Evolutionary conservation across 1,140 invertebrate species (phyloP), one percentile per base, ranked within the genome.

Genomic region (Brachionus rotundiformis): DNA sequence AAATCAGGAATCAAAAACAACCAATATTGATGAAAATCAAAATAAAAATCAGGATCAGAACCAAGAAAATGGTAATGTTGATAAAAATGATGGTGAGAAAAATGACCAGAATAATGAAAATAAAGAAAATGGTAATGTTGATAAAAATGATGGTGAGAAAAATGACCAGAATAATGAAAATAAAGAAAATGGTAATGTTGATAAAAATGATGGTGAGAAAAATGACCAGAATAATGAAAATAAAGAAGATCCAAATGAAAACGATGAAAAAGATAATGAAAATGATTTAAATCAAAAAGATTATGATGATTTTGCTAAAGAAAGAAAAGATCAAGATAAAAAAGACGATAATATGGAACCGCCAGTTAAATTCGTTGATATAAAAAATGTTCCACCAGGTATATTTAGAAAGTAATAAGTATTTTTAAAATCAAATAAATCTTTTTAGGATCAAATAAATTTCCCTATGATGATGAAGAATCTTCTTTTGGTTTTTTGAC

Each of bases 401-500:
- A 33, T 5, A 10, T 23, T 36, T n/a, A 36, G n/a, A 68, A 68
- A 68, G 16, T 68, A 11, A 33, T 13, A 68, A 63, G 7, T 41
- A 41, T 11, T 1, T 41, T 13, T 41, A 13, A 23, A 23, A 49
- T n/a, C n/a, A 13, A 8, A 63, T 27, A 4, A 63, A 63, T 63
- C 11, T 31, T 25, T 31, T 63, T 33, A 54, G 19, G 16, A n/a
- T 36, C 27, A 33, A 68, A 68, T 27, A 73, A 73, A 73, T 73
- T 73, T 11, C 11, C 23, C 13, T 79, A 59, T 33, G 47, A 59
- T 39, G 76, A 79, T 25, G 75, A 77, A 11, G 59, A 59, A 59
- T 79, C 76, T 7, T 59, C 47, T 33, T 19, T 29, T 25, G 59
- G 76, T 19, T 79, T 79, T 79, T 79, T 79, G 19, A 79, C 44